These are phyloP conservation scores for Drepana falcataria DNA, from an alignment of 2,888 invertebrate genomes.

Conservation along the genomic window DNA sequence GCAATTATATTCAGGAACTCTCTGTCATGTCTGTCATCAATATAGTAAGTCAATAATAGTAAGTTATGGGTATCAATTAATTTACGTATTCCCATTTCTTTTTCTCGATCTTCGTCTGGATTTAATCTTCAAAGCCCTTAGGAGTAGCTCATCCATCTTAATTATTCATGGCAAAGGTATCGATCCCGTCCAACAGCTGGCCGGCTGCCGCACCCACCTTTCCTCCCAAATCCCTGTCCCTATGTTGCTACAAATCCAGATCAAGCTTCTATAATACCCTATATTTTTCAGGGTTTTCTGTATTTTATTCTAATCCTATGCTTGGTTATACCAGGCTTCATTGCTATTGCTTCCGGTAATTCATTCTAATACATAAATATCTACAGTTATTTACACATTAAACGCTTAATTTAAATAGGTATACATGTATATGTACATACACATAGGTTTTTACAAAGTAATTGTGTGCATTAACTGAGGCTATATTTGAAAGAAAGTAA, in stretches of 20 bases:
- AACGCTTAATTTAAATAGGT: too few relatives aligned
- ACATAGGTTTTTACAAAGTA: too few relatives aligned
- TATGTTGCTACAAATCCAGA: constrained; percentile 14
- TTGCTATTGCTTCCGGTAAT: background rate
- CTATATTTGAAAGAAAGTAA: too few relatives aligned
- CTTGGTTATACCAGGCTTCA: background rate
- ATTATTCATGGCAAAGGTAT: constrained; percentile 61
- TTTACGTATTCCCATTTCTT: too few relatives aligned
- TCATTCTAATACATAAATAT: too few relatives aligned
- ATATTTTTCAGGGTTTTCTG: background rate
- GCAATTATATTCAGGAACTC: too few relatives aligned
- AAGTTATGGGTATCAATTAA: too few relatives aligned
- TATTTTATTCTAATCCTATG: background rate
- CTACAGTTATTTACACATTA: too few relatives aligned
- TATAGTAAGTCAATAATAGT: too few relatives aligned
- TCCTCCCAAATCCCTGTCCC: constrained; percentile 5
- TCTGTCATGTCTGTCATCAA: too few relatives aligned
- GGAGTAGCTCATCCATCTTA: constrained; percentile 54
- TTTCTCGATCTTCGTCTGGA: background rate
- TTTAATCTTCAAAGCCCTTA: constrained; percentile 23
- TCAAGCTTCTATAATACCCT: background rate
- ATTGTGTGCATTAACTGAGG: too few relatives aligned
- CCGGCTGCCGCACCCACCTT: constrained; percentile 24
- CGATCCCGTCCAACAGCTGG: constrained; percentile 46
- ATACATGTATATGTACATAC: too few relatives aligned